Evolutionary conservation across 2,113 vertebrate species (phyloP), one percentile per base, ranked within the genome.

Genomic region (Macrotus californicus): DNA sequence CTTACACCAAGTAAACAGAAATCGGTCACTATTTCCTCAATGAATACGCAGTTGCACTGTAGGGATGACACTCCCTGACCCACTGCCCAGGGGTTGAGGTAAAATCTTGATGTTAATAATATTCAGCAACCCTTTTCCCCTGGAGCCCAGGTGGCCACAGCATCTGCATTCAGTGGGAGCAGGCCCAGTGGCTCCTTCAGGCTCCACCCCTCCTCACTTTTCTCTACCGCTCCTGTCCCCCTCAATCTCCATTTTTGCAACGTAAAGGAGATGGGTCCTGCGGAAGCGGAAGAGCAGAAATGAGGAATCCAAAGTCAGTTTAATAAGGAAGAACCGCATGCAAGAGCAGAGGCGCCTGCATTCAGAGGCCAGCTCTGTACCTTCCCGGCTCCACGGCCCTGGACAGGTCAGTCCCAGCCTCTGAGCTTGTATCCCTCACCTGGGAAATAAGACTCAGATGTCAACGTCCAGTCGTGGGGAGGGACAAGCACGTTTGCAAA

Each of bases 121-220:
- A 54, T 18, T 86, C 50, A 70, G 18, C 67, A n/a, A 61, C 12
- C 1, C 43, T 70, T 64, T 34, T 22, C 36, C 67, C 18, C 43
- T 26, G 46, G 46, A 77, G 15, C 7, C 41, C 43, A 46, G 46
- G 18, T 39, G 14, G 10, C 1, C 43, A 46, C 80, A 29, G 66
- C 26, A 61, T n/a, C 41, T 0, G 0, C 12, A 1, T 21, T 19
- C 46, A 6, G 64, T 1, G 5, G 5, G 6, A 24, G n/a, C 52
- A 50, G 82, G 61, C n/a, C 46, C 0, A 0, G 29, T 19, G 43
- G 59, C 41, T 80, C 34, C n/a, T 4, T 19, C 6, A 16, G 75
- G 7, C 48, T 36, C 43, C 29, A 5, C 3, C 22, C 5, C 19
- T 18, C 29, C 48, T 56, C 15, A 7, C 26, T 29, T 69, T 52